A percentile compares a stretch with the other conserved stretches of the same genome.
Evolutionary conservation across 1,140 invertebrate species (phyloP).

Genomic region (Pseudomyrmex sp.): DNA sequence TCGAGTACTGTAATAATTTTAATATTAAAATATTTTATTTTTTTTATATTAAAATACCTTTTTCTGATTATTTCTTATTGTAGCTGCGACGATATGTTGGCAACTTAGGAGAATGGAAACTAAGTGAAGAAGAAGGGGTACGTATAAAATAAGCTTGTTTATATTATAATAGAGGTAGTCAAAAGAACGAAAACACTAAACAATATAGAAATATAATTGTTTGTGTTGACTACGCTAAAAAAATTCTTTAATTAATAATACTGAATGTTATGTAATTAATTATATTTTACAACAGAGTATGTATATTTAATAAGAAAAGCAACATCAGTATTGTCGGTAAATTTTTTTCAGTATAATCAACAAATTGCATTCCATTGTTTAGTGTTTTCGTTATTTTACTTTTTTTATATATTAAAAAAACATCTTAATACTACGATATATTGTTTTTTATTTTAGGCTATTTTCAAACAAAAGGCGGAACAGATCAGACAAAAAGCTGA

Average conservation of each 20-base stretch:
- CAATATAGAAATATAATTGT: too few species aligned
- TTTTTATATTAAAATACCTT: slow-evolving; percentile 1
- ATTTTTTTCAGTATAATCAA: too few species aligned
- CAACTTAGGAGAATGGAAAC: slow-evolving; percentile 90
- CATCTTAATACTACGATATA: not conserved
- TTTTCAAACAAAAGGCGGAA: slow-evolving; percentile 89
- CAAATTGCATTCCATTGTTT: too few species aligned
- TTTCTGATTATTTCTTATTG: slow-evolving; percentile 64
- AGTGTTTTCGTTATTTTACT: not conserved
- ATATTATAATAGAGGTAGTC: not conserved
- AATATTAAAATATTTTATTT: not conserved
- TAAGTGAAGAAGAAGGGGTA: slow-evolving; percentile 87
- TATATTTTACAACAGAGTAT: too few species aligned
- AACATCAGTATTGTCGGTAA: too few species aligned
- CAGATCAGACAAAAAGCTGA: slow-evolving; percentile 89
- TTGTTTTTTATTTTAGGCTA: slow-evolving; percentile 69
- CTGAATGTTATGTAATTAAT: too few species aligned
- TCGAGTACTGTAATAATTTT: not conserved
- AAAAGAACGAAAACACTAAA: too few species aligned
- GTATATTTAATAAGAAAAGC: too few species aligned
- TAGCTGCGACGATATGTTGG: slow-evolving; percentile 90
- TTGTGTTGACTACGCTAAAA: too few species aligned
- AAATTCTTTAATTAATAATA: too few species aligned
- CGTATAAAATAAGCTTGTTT: slow-evolving; percentile 16
- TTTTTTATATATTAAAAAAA: not conserved